These are phyloP conservation scores for Chirona hameri DNA, from an alignment of 2,888 invertebrate species.

Conservation along the genomic window DNA sequence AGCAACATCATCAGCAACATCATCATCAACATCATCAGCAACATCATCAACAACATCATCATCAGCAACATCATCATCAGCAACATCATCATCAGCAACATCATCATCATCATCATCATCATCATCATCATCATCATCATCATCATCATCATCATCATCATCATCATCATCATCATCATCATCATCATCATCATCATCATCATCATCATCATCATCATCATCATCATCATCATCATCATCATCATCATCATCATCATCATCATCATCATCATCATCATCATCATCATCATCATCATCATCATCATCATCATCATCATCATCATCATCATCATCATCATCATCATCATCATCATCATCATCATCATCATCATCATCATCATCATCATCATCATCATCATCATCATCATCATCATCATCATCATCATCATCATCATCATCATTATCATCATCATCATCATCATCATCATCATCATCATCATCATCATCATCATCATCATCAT, in stretches of 20 bases:
- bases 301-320: neutral
- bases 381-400: slow-evolving; percentile 24
- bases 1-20: too few relatives aligned
- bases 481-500: neutral
- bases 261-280: neutral
- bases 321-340: neutral
- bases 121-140: slow-evolving; percentile 30
- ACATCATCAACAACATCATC: too few relatives aligned
- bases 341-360: neutral
- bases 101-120: too few relatives aligned
- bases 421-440: neutral
- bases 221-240: neutral
- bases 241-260: neutral
- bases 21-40: too few relatives aligned
- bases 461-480: neutral
- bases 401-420: slow-evolving; percentile 30
- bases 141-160: slow-evolving; percentile 30
- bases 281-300: neutral
- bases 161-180: slow-evolving; percentile 2
- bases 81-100: too few relatives aligned
- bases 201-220: slow-evolving; percentile 8
- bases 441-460: neutral
- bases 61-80: too few relatives aligned
- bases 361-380: slow-evolving; percentile 10
- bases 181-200: neutral